Evolutionary conservation across 2,113 vertebrate genomes (phyloP).

Genomic region (Menura novaehollandiae): DNA sequence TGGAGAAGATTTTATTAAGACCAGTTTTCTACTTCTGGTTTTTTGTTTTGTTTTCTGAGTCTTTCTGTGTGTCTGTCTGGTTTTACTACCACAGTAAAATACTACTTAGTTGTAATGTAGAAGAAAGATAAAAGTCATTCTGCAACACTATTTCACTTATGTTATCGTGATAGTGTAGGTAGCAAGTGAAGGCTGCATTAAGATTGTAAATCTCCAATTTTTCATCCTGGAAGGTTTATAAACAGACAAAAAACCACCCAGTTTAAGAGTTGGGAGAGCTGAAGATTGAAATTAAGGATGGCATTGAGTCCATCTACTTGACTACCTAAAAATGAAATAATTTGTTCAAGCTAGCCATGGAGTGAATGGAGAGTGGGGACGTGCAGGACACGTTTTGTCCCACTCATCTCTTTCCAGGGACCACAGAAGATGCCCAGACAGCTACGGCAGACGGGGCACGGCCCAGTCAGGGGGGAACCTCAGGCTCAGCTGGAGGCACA

Average conservation of each 20-base stretch:
- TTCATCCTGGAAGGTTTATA: neutral
- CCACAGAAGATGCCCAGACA: neutral
- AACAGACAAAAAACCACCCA: neutral
- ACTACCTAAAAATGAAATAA: neutral
- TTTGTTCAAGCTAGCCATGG: neutral
- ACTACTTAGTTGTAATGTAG: neutral
- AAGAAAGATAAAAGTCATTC: neutral
- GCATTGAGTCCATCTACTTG: neutral
- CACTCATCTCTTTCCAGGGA: neutral
- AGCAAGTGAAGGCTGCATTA: neutral
- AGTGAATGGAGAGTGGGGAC: neutral
- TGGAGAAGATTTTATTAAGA: neutral
- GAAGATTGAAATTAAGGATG: neutral
- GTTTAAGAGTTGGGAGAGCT: neutral
- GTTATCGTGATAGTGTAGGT: neutral
- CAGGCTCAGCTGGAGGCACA: neutral
- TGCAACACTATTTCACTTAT: neutral
- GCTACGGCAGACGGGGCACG: accelerated
- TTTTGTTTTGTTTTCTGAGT: neutral
- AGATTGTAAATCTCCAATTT: neutral
- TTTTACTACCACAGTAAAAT: neutral
- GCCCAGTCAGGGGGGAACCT: neutral
- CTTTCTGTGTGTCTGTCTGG: neutral
- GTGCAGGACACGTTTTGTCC: neutral
- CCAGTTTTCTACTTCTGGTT: neutral